These are phyloP conservation scores for Antigone vipio DNA, from an alignment of 2,113 vertebrate genomes.

Conservation along the genomic window DNA sequence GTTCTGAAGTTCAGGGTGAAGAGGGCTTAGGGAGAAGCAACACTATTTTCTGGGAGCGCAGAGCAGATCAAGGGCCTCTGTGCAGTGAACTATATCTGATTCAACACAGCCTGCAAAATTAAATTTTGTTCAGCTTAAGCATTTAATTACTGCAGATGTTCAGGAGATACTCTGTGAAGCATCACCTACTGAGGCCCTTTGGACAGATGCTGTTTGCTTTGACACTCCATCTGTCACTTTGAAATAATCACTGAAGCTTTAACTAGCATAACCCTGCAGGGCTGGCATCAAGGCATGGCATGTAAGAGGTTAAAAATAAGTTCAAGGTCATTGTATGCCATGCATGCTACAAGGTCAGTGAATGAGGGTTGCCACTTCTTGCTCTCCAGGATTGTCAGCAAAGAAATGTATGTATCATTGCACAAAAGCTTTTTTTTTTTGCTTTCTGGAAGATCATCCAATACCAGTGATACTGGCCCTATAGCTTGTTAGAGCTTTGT, in stretches of 20 bases:
- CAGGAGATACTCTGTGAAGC: constrained; percentile 26
- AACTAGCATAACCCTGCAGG: constrained; percentile 8
- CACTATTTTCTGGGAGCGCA: neutral
- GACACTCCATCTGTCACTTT: constrained; percentile 55
- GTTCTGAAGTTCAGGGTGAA: neutral
- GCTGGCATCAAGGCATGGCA: neutral
- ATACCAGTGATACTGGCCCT: fast-evolving
- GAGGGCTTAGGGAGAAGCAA: neutral
- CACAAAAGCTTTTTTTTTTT: neutral
- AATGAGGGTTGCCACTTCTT: neutral
- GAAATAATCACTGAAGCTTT: constrained; percentile 23
- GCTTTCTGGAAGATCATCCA: neutral
- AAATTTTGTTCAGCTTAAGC: constrained; percentile 35
- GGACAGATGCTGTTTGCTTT: constrained; percentile 64
- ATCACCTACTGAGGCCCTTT: constrained; percentile 40
- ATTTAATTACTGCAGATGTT: constrained; percentile 63
- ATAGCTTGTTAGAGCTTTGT: neutral
- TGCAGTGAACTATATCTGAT: constrained; percentile 29
- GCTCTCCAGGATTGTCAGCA: neutral
- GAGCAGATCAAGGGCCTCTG: neutral
- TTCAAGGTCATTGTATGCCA: neutral
- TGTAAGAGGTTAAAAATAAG: constrained; percentile 51
- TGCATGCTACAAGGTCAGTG: neutral
- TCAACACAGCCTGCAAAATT: constrained; percentile 24
- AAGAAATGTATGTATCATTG: neutral